phyloP scores from a whole-genome alignment of 2,113 vertebrate genomes.

The Paratilapia polleni region DNA sequence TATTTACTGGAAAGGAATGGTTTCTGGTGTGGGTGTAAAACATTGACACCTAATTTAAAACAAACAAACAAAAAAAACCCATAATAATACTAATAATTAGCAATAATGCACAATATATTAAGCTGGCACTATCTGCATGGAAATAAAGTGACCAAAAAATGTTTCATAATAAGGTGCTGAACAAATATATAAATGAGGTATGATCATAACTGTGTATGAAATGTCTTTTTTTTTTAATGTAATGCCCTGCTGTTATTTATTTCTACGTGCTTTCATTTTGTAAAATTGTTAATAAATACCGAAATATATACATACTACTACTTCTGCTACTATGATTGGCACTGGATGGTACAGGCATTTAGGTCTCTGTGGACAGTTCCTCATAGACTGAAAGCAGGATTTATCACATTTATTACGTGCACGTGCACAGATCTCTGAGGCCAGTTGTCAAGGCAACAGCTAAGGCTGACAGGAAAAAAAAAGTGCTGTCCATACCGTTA shows the following conservation, averaged over 20 bases:
- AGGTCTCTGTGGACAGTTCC: constrained; percentile 20
- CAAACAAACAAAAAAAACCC: background rate
- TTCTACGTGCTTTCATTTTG: background rate
- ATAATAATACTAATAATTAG: background rate
- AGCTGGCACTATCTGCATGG: background rate
- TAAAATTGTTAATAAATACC: background rate
- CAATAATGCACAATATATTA: background rate
- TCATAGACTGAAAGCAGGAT: constrained; percentile 36
- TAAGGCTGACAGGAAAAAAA: constrained; percentile 3
- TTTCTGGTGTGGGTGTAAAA: background rate
- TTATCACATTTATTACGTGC: constrained; percentile 47
- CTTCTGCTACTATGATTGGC: background rate
- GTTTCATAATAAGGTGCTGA: background rate
- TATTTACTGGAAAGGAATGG: constrained; percentile 5
- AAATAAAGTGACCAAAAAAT: background rate
- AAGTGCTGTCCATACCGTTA: background rate
- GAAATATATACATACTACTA: background rate
- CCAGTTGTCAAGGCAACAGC: constrained; percentile 74
- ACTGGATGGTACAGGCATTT: constrained; percentile 7
- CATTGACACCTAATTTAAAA: background rate
- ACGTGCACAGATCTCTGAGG: constrained; percentile 47
- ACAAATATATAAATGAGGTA: background rate
- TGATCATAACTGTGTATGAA: background rate
- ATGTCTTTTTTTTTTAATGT: too few relatives aligned
- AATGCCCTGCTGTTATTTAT: background rate